These are phyloP conservation scores for Borostomias antarcticus DNA, from an alignment of 2,797 vertebrate species.

Conservation along the genomic window DNA sequence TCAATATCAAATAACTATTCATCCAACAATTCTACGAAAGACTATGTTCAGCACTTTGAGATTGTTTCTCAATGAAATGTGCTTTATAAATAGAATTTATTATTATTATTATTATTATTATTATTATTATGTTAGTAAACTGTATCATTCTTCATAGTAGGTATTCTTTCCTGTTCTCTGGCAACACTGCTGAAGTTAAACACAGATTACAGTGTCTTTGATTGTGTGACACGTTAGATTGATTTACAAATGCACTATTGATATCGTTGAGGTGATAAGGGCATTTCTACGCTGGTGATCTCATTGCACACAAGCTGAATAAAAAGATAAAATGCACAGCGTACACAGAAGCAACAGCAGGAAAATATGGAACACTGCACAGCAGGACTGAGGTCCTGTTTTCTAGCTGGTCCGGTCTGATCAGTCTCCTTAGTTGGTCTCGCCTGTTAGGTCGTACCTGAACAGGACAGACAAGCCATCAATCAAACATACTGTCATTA, in stretches of 20 bases:
- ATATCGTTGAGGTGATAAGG: constrained; percentile 33
- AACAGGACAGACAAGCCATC: constrained; percentile 23
- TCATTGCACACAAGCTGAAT: constrained; percentile 62
- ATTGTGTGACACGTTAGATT: constrained; percentile 9
- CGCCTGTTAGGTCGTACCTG: constrained; percentile 79
- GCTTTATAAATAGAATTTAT: too few relatives aligned
- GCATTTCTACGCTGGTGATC: constrained; percentile 50
- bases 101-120: too few relatives aligned
- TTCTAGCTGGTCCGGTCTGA: constrained; percentile 71
- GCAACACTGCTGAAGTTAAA: constrained; percentile 32
- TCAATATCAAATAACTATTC: constrained; percentile 61
- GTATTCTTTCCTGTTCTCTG: constrained; percentile 32
- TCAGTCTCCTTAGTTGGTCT: constrained; percentile 77
- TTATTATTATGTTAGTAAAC: constrained; percentile 54
- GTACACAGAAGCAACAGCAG: constrained; percentile 57
- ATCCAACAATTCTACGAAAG: too few relatives aligned
- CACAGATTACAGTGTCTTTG: constrained; percentile 38
- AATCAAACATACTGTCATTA: too few relatives aligned
- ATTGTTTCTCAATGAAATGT: too few relatives aligned
- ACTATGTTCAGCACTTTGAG: too few relatives aligned
- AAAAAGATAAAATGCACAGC: constrained; percentile 51
- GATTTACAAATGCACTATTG: constrained; percentile 50
- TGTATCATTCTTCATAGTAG: constrained; percentile 8
- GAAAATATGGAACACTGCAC: constrained; percentile 45
- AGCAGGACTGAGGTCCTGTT: constrained; percentile 26